phyloP scores from a whole-genome alignment of 2,113 vertebrate species.

The Cyanoderma ruficeps region DNA sequence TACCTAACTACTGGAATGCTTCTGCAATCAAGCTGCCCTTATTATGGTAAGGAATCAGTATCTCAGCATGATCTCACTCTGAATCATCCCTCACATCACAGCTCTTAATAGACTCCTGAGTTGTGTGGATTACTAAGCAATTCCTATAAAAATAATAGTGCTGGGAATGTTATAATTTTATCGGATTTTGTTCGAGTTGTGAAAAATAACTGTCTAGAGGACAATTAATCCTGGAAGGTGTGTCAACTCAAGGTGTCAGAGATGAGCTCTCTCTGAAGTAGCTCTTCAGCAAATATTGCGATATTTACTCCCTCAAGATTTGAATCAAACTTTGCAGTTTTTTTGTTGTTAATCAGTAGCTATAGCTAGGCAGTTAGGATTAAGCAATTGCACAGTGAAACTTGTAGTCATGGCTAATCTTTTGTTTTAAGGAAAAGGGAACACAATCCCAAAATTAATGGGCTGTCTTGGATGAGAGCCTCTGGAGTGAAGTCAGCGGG shows the following conservation, averaged over 20 bases:
- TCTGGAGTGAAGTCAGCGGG: not conserved
- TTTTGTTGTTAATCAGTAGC: not conserved
- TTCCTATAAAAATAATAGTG: not conserved
- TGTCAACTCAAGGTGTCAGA: not conserved
- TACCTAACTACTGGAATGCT: not conserved
- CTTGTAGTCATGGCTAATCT: not conserved
- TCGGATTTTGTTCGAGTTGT: not conserved
- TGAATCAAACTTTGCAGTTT: not conserved
- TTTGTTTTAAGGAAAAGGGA: not conserved
- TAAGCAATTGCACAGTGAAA: not conserved
- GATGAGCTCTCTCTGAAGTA: not conserved
- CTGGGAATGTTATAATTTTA: not conserved
- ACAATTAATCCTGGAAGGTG: not conserved
- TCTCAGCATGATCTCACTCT: constrained; percentile 10
- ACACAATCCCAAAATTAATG: not conserved
- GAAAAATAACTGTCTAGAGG: not conserved
- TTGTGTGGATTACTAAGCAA: not conserved
- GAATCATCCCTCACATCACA: not conserved
- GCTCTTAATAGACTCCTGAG: not conserved
- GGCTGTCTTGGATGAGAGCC: not conserved
- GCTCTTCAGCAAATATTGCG: not conserved
- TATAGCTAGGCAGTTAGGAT: not conserved
- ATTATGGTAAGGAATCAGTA: not conserved
- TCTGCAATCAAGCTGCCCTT: not conserved
- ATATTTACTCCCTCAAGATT: not conserved